Base-by-base conservation (phyloP, 2,797 vertebrate species). In the Muscicapa striata region DNA sequence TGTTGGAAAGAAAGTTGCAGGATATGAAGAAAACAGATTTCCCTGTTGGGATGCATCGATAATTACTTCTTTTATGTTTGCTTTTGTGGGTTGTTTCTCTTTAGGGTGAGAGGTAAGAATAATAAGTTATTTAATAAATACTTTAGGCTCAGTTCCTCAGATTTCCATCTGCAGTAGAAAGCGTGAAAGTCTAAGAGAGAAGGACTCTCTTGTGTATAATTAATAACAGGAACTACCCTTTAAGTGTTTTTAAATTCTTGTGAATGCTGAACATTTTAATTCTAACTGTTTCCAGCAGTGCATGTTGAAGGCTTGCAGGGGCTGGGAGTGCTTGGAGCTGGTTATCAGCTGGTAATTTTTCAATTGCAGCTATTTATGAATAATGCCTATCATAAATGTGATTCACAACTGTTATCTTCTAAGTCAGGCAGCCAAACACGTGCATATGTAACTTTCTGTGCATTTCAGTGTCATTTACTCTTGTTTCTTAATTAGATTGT, bases 21-120 rank as follows among this genome's bases (percentile, higher is more conserved):
- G 38, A 89, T n/a, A 67, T 48, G 59, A 49, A 84, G 67, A 68
- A 89, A 79, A 43, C 43, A 51, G 27, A 74, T 80, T 90, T 90
- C 41, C 55, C 75, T 58, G 23, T n/a, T 72, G 75, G 62, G 58
- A 41, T 87, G 62, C 63, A 24, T n/a, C 3, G 15, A 22, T 79
- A 67, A 61, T 93, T 20, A 34, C 43, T 89, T 81, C 32, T 91
- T 92, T 69, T 36, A n/a, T 51, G 48, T 70, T 82, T 85, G 34
- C 34, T 66, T 77, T 63, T 49, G 36, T 84, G 61, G 23, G 11
- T 54, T 82, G 57, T 90, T 93, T 80, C 63, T 74, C 48, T 80
- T 94, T 4, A 77, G 78, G 64, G 55, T 41, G 46, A 85, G 85
- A 82, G 45, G 52, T 94, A 77, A 87, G 87, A 94, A 92, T 80